Evolutionary conservation across 2,888 invertebrate genomes (phyloP), one percentile per base, ranked within the genome.

Genomic region (Lasius fuliginosus): DNA sequence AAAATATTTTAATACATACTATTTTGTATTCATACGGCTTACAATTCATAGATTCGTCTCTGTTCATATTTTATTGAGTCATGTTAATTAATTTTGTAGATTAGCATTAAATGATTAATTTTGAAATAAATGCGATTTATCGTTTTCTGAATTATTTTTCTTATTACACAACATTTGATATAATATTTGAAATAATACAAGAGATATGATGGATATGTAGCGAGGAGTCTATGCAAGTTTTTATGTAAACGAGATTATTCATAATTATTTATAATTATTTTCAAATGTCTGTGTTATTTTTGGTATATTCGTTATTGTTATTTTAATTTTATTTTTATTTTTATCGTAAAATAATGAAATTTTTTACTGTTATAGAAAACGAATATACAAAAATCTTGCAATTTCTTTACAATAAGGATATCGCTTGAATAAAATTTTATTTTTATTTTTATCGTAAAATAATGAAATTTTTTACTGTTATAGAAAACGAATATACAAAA

Each of bases 191-290:
- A 46, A 46, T 46, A 46, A 46, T 46, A 15, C 15, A 15, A 46
- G 36, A 36, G 36, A 36, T 33, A 33, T 33, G 30, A 33, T 36
- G 36, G 6, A 36, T 36, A 12, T 46, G 3, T 46, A 46, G 3
- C 0, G 12, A 46, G 15, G 46, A 15, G 3, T 36, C 5, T 36
- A 36, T 15, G 46, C 3, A 46, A 46, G 46, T 46, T 46, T 46
- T 4, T 53, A 53, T n/a, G n/a, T 8, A 53, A 53, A 53, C 49
- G 8, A 53, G 8, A 53, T 46, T 18, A 46, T 53, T 8, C n/a
- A 53, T n/a, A n/a, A n/a, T n/a, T n/a, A n/a, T n/a, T n/a, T n/a
- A 53, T 53, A 53, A 53, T 53, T 53, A n/a, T 53, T 53, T 53
- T 53, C n/a, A 2, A 53, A n/a, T n/a, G 8, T 53, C 8, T 49